phyloP scores from a whole-genome alignment of 2,888 invertebrate species.

The Toxonevra muliebris region DNA sequence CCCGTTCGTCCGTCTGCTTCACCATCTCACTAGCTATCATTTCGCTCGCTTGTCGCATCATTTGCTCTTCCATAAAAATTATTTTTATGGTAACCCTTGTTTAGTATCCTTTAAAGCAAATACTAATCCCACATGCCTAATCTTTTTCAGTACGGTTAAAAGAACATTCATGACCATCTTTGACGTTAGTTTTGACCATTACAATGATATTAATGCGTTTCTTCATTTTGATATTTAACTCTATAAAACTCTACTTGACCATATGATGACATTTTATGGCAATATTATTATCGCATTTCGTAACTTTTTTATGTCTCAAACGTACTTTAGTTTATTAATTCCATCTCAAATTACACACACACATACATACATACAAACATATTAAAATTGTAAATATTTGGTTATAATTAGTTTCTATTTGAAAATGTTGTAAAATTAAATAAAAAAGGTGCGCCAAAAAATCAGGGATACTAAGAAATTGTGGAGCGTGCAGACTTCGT shows the following conservation, averaged over 20 bases:
- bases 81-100: conserved; percentile 23
- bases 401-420: too few species aligned
- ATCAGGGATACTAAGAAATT: too few species aligned
- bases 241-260: conserved; percentile 3
- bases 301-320: conserved; percentile 1
- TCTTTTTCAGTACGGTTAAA: neutral
- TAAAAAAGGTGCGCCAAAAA: too few species aligned
- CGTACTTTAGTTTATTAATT: neutral
- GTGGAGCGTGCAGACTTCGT: too few species aligned
- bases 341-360: neutral
- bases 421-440: too few species aligned
- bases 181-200: conserved; percentile 7
- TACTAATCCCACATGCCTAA: neutral
- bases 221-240: neutral
- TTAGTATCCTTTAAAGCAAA: conserved; percentile 11
- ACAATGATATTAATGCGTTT: conserved; percentile 5
- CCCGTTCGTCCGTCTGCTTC: neutral
- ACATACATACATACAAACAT: too few species aligned
- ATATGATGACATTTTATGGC: conserved; percentile 5
- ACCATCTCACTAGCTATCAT: neutral
- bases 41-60: conserved; percentile 6
- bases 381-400: too few species aligned
- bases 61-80: conserved; percentile 24
- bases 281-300: conserved; percentile 5
- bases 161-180: neutral